These are phyloP conservation scores for Zaprionus nigranus DNA, from an alignment of 1,140 invertebrate species.

Conservation along the genomic window DNA sequence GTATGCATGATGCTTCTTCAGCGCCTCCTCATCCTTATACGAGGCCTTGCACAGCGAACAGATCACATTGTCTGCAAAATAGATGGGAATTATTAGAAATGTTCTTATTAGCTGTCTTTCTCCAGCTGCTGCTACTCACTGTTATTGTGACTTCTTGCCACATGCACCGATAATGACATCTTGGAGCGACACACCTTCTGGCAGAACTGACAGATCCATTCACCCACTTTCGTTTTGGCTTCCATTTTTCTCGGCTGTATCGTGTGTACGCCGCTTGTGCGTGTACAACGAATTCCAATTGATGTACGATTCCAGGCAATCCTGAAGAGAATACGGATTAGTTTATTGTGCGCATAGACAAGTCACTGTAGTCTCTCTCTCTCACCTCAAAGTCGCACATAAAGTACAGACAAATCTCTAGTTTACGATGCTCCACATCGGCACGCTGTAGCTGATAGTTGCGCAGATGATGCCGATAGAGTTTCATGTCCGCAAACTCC, in stretches of 20 bases:
- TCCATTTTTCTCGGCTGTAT: conserved; percentile 20
- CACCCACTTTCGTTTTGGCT: conserved; percentile 13
- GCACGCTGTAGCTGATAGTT: conserved; percentile 58
- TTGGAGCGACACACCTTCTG: conserved; percentile 68
- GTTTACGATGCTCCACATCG: conserved; percentile 47
- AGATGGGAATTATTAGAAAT: not conserved
- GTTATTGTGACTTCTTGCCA: conserved; percentile 79
- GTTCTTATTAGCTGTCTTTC: not conserved
- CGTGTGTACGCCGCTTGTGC: conserved; percentile 68
- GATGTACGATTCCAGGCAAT: conserved; percentile 60
- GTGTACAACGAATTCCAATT: conserved; percentile 75
- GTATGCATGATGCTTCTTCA: conserved; percentile 66
- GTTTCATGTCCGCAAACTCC: conserved; percentile 60
- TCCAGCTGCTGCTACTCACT: conserved; percentile 40
- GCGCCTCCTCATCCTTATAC: conserved; percentile 60
- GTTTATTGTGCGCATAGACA: not conserved
- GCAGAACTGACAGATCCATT: conserved; percentile 77
- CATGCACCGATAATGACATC: conserved; percentile 80
- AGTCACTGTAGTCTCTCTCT: not conserved
- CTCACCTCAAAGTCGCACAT: conserved; percentile 70
- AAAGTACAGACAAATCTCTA: conserved; percentile 60
- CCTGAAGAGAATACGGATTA: conserved; percentile 26
- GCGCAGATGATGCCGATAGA: conserved; percentile 68
- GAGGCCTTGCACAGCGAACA: conserved; percentile 63
- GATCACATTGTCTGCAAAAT: conserved; percentile 61